Conservation (phyloP, 2,113 vertebrate species). For the Dissostichus mawsoni region DNA sequence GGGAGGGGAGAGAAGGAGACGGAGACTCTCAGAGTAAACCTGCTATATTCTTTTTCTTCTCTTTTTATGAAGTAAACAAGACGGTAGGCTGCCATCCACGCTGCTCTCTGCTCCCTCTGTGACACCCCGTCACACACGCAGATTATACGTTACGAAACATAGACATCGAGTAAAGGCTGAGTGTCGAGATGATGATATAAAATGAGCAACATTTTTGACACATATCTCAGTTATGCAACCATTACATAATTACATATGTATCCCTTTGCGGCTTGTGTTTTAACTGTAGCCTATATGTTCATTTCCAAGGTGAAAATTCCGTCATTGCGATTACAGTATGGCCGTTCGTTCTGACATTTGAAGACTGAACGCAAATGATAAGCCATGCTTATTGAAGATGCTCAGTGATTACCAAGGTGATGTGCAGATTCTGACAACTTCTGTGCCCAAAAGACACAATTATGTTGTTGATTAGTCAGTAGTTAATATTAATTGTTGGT, state of each 20-base stretch:
- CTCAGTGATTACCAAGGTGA: neutral
- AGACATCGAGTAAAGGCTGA: neutral
- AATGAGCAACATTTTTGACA: constrained; percentile 21
- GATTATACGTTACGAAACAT: neutral
- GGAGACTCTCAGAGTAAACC: constrained; percentile 50
- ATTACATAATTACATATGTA: constrained; percentile 25
- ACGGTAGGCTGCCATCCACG: neutral
- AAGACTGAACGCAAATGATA: neutral
- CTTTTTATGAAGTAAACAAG: constrained; percentile 13
- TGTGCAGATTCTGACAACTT: neutral
- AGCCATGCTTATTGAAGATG: neutral
- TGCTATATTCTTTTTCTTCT: constrained; percentile 41
- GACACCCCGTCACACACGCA: neutral
- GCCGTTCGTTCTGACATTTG: neutral
- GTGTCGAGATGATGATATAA: neutral
- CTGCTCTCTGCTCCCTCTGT: neutral
- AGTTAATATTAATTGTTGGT: neutral
- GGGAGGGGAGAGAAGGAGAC: constrained; percentile 66
- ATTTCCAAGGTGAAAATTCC: constrained; percentile 7
- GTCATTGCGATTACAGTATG: neutral
- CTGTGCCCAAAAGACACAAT: neutral
- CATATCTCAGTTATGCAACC: constrained; percentile 40
- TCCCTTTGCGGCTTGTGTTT: constrained; percentile 8
- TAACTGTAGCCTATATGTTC: neutral
- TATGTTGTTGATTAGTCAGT: too few species aligned